phyloP scores from a whole-genome alignment of 2,888 invertebrate species.

The Lasioglossum morio region DNA sequence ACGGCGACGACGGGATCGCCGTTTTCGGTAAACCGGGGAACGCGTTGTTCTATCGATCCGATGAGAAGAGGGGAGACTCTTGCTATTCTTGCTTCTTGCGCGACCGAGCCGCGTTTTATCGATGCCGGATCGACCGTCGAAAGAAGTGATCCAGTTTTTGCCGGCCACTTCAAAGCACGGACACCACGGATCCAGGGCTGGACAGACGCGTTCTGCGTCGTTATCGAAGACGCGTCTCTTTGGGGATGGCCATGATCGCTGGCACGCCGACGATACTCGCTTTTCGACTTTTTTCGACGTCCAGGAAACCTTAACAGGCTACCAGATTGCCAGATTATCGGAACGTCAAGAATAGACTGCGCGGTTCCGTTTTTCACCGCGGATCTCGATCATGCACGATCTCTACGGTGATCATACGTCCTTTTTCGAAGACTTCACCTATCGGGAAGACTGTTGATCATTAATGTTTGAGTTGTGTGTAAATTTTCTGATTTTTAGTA shows the following conservation, averaged over 20 bases:
- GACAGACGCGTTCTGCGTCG: background rate
- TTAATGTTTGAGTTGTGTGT: too few species aligned
- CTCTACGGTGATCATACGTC: too few species aligned
- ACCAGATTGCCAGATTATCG: background rate
- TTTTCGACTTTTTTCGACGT: background rate
- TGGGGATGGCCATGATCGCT: background rate
- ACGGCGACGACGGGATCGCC: conserved; percentile 22
- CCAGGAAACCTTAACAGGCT: background rate
- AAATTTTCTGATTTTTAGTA: too few species aligned
- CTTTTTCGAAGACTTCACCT: too few species aligned
- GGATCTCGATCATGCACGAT: background rate
- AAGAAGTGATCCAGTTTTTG: conserved; percentile 21
- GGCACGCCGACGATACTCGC: background rate
- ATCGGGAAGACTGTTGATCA: too few species aligned
- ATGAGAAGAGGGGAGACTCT: background rate
- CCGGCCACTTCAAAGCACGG: background rate
- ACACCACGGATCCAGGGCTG: background rate
- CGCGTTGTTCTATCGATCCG: background rate
- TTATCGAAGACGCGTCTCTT: background rate
- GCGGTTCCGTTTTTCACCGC: background rate
- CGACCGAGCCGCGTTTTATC: background rate
- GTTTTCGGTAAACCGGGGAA: conserved; percentile 32
- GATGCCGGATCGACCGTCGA: background rate
- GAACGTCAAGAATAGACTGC: background rate
- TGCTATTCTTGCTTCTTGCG: background rate